A percentile compares a stretch with the other conserved stretches of the same genome.
Conservation (phyloP, 2,888 invertebrate genomes). For the Pristionchus entomophagus region DNA sequence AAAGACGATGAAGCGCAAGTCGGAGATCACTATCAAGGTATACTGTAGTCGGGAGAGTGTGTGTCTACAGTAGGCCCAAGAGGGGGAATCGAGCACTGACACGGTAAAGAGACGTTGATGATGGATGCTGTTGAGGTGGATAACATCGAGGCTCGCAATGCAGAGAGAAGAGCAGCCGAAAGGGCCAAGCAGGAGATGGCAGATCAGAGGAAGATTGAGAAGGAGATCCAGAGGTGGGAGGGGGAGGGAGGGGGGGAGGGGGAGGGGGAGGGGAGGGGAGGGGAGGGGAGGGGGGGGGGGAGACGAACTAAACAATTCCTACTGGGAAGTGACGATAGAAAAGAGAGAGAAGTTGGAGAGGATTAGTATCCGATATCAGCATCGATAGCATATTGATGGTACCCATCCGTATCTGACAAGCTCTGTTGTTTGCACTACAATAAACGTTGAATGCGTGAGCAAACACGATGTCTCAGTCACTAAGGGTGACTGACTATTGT, state of each 20-base stretch:
- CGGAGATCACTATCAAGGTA: slow-evolving; percentile 68
- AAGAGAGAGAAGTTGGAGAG: not conserved
- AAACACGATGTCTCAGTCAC: too few species aligned
- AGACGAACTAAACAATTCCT: not conserved
- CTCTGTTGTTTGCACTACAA: too few species aligned
- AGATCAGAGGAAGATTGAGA: slow-evolving; percentile 71
- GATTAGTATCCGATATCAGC: too few species aligned
- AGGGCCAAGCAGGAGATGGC: slow-evolving; percentile 69
- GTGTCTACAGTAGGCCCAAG: too few species aligned
- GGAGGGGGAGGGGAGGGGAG: not conserved
- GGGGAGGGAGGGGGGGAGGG: not conserved
- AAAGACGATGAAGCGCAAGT: slow-evolving; percentile 72
- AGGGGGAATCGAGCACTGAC: too few species aligned
- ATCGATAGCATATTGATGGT: not conserved
- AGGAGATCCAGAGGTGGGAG: slow-evolving; percentile 67
- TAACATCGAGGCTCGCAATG: slow-evolving; percentile 60
- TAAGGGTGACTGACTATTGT: too few species aligned
- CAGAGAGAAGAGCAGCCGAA: slow-evolving; percentile 66
- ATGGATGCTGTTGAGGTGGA: slow-evolving; percentile 49
- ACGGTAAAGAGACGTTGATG: not conserved
- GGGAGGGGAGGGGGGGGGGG: not conserved
- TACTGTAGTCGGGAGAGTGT: not conserved
- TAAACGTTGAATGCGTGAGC: too few species aligned
- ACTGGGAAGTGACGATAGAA: not conserved
- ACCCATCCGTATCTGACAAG: too few species aligned